phyloP scores from a whole-genome alignment of 2,888 invertebrate genomes.

The Coelinius sp. region DNA sequence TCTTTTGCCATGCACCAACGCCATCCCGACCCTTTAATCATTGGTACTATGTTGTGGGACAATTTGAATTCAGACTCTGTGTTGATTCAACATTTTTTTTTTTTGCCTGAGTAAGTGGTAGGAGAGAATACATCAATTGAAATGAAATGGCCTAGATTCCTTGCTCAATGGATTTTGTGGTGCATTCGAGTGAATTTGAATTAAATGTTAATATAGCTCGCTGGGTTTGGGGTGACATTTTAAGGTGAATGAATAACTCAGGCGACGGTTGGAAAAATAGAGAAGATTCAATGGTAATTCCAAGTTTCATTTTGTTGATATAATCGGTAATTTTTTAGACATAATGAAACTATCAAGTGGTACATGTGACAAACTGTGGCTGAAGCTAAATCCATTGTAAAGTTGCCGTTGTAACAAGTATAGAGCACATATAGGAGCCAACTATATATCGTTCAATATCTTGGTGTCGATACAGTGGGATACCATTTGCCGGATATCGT shows the following conservation, averaged over 20 bases:
- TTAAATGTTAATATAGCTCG: neutral
- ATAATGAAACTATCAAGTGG: constrained; percentile 1
- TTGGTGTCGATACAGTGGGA: constrained; percentile 19
- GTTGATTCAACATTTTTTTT: constrained; percentile 15
- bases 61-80: neutral
- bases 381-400: constrained; percentile 4
- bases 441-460: constrained; percentile 12
- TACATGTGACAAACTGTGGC: constrained; percentile 20
- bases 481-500: constrained; percentile 25
- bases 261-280: too few relatives aligned
- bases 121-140: neutral
- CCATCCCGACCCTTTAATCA: constrained; percentile 9
- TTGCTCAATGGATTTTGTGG: neutral
- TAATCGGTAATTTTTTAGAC: neutral
- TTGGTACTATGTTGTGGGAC: neutral
- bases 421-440: constrained; percentile 1
- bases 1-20: constrained; percentile 4
- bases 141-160: neutral
- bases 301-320: too few relatives aligned
- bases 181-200: neutral
- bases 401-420: constrained; percentile 4
- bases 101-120: neutral
- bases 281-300: neutral
- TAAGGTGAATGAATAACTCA: neutral
- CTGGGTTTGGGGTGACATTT: neutral